Percentiles rank a stretch among this genome's conserved stretches.
These are phyloP conservation scores for Genyomyrus donnyi DNA, from an alignment of 2,113 vertebrate genomes.

Conservation along the genomic window DNA sequence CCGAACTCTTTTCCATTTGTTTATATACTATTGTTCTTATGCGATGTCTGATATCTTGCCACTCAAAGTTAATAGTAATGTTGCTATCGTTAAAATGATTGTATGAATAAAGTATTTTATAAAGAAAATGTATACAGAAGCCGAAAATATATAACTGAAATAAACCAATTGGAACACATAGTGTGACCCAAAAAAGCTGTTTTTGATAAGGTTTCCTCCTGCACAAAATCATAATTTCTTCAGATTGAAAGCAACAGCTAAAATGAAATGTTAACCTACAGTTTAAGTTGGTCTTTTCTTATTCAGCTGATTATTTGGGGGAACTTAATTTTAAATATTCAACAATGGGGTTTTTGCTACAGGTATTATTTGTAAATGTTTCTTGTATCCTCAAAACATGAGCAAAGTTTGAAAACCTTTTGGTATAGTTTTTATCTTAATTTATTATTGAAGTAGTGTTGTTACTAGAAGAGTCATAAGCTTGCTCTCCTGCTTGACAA, in stretches of 20 bases:
- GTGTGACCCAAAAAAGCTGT: constrained; percentile 79
- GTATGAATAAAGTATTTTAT: constrained; percentile 99
- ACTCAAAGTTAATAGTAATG: constrained; percentile 83
- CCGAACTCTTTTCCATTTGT: constrained; percentile 84
- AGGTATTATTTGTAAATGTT: constrained; percentile 83
- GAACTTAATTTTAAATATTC: constrained; percentile 65
- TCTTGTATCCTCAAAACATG: constrained; percentile 72
- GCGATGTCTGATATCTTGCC: constrained; percentile 84
- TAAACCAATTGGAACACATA: constrained; percentile 70
- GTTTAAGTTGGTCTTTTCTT: constrained; percentile 68
- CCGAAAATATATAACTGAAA: constrained; percentile 71
- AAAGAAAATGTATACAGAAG: constrained; percentile 81
- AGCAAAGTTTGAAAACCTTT: constrained; percentile 72
- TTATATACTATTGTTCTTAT: constrained; percentile 95
- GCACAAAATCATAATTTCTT: constrained; percentile 65
- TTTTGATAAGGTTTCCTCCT: constrained; percentile 69
- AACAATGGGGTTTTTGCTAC: constrained; percentile 64
- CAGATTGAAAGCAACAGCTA: constrained; percentile 47
- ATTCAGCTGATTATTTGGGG: constrained; percentile 61
- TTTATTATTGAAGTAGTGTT: constrained; percentile 79
- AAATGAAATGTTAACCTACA: constrained; percentile 45
- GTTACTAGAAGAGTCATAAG: constrained; percentile 71
- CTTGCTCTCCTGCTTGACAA: constrained; percentile 48
- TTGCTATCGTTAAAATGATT: constrained; percentile 92
- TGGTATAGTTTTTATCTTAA: constrained; percentile 77